phyloP scores from a whole-genome alignment of 2,797 vertebrate genomes.

The Typhlichthys eigenmanni region DNA sequence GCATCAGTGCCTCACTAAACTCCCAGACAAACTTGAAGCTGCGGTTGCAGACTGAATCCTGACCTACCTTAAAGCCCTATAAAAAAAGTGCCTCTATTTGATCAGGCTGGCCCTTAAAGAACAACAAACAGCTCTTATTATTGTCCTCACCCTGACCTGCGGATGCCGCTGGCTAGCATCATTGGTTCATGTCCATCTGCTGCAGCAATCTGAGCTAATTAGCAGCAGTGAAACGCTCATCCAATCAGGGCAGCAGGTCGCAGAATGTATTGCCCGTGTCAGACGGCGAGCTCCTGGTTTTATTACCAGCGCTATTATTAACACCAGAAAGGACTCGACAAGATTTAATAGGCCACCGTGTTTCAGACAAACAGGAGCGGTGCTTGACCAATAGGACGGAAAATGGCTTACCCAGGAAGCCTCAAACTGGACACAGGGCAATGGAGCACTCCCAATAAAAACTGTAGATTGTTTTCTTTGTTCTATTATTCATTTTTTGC shows the following conservation, averaged over 20 bases:
- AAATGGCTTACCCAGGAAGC: too few relatives aligned
- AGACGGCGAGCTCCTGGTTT: too few relatives aligned
- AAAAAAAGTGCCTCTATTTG: constrained; percentile 57
- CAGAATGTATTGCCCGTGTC: neutral
- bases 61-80: constrained; percentile 44
- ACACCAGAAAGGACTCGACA: too few relatives aligned
- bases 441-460: too few relatives aligned
- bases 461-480: too few relatives aligned
- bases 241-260: constrained; percentile 50
- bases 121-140: constrained; percentile 48
- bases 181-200: constrained; percentile 65
- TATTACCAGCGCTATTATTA: too few relatives aligned
- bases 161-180: constrained; percentile 51
- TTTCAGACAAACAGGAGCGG: too few relatives aligned
- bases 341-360: too few relatives aligned
- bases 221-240: constrained; percentile 46
- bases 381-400: too few relatives aligned
- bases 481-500: too few relatives aligned
- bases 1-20: constrained; percentile 25
- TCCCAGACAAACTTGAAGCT: constrained; percentile 38
- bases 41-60: constrained; percentile 32
- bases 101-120: constrained; percentile 47
- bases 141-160: constrained; percentile 51
- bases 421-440: too few relatives aligned
- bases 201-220: constrained; percentile 62